Conservation (phyloP, 2,113 vertebrate genomes). For the Gasterosteus nipponicus region DNA sequence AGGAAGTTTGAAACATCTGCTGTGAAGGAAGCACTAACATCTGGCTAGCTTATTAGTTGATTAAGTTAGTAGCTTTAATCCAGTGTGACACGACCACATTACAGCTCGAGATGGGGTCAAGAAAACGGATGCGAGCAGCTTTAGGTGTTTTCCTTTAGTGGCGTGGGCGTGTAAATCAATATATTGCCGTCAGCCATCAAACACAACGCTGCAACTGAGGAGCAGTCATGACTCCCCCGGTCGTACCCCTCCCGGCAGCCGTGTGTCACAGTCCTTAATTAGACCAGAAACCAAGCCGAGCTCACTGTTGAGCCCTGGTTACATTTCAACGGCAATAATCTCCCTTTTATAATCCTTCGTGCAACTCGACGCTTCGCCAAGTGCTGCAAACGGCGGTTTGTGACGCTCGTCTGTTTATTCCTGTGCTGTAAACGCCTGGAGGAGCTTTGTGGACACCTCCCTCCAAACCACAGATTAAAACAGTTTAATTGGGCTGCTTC, state of each 20-base stretch:
- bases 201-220: slow-evolving; percentile 14
- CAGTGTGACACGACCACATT: not conserved
- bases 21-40: not conserved
- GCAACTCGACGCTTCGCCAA: slow-evolving; percentile 34
- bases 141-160: not conserved
- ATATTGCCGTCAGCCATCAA: not conserved
- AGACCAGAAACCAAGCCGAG: slow-evolving; percentile 38
- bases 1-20: not conserved
- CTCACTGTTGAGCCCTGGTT: slow-evolving; percentile 50
- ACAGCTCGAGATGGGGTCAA: not conserved
- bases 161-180: slow-evolving; percentile 25
- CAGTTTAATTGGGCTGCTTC: slow-evolving; percentile 21
- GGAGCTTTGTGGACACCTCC: slow-evolving; percentile 4
- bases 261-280: slow-evolving; percentile 64
- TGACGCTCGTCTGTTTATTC: not conserved
- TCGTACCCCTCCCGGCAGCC: slow-evolving; percentile 3
- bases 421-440: not conserved
- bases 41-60: not conserved
- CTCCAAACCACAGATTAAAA: slow-evolving; percentile 23
- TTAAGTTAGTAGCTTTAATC: not conserved
- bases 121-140: slow-evolving; percentile 27
- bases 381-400: slow-evolving; percentile 1
- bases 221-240: not conserved
- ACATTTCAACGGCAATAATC: slow-evolving; percentile 68
- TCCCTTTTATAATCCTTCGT: slow-evolving; percentile 27